These are phyloP conservation scores for Laticauda colubrina DNA, from an alignment of 2,113 vertebrate genomes.

Conservation along the genomic window DNA sequence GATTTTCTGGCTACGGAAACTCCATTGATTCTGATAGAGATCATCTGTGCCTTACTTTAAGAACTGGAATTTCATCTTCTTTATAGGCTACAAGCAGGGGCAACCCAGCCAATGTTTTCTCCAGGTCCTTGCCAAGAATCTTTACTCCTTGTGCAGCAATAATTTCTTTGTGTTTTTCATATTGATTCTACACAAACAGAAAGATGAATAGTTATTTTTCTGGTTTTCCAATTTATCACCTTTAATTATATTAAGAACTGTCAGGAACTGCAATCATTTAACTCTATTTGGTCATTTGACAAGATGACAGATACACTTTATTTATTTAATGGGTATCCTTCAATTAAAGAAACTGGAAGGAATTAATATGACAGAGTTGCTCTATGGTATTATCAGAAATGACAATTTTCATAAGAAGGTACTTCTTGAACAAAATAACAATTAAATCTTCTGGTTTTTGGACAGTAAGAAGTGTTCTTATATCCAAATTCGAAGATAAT, in stretches of 20 bases:
- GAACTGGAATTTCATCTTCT: conserved; percentile 92
- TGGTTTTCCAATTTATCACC: neutral
- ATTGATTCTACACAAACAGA: conserved; percentile 81
- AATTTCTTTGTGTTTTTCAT: conserved; percentile 98
- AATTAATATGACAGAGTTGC: neutral
- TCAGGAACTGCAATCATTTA: neutral
- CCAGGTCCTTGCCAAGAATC: conserved; percentile 96
- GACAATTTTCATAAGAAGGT: neutral
- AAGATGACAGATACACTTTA: neutral
- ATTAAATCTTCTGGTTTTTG: neutral
- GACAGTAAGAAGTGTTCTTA: neutral
- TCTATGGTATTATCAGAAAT: neutral
- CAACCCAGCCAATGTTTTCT: conserved; percentile 92
- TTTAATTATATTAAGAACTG: neutral
- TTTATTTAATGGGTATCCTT: neutral
- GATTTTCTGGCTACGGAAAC: neutral
- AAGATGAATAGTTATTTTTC: neutral
- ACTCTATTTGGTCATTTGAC: neutral
- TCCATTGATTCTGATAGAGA: neutral
- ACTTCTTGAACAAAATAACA: neutral
- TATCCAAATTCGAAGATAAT: neutral
- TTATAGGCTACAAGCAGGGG: conserved; percentile 90
- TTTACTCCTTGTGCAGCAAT: conserved; percentile 92
- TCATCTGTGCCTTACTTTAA: conserved; percentile 75
- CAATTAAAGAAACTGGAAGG: neutral